These are phyloP conservation scores for Ceyx margarethae DNA, from an alignment of 2,113 vertebrate genomes.

Conservation along the genomic window DNA sequence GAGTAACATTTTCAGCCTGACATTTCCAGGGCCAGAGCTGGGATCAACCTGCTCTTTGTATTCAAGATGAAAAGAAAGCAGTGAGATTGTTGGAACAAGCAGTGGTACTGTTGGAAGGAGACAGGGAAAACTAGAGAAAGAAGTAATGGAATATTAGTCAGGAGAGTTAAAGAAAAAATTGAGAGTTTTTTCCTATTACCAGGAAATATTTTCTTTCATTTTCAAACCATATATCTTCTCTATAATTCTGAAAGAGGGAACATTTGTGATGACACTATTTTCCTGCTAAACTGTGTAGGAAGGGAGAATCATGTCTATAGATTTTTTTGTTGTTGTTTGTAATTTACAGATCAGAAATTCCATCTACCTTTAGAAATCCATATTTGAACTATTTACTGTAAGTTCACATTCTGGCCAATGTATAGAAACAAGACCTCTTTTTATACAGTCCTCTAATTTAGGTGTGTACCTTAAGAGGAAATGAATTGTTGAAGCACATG, in stretches of 20 bases:
- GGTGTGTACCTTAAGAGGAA: background rate
- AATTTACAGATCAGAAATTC: background rate
- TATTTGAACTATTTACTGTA: background rate
- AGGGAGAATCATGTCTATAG: background rate
- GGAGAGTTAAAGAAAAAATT: background rate
- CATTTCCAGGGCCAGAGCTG: conserved; percentile 62
- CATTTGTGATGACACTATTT: background rate
- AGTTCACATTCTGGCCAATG: background rate
- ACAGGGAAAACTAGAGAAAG: background rate
- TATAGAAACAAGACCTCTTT: background rate
- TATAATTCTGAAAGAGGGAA: background rate
- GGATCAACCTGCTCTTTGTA: conserved; percentile 56
- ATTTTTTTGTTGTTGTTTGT: background rate
- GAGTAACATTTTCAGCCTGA: conserved; percentile 69
- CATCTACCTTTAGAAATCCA: background rate
- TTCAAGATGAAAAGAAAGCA: conserved; percentile 33
- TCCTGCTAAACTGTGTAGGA: background rate
- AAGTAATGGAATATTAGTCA: background rate
- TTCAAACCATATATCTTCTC: background rate
- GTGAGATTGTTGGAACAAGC: background rate
- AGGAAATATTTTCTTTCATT: background rate
- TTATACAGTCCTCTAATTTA: background rate
- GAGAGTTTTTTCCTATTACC: background rate
- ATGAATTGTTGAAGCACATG: background rate
- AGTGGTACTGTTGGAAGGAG: background rate